phyloP scores from a whole-genome alignment of 2,113 vertebrate species.

The Nycticebus coucang region DNA sequence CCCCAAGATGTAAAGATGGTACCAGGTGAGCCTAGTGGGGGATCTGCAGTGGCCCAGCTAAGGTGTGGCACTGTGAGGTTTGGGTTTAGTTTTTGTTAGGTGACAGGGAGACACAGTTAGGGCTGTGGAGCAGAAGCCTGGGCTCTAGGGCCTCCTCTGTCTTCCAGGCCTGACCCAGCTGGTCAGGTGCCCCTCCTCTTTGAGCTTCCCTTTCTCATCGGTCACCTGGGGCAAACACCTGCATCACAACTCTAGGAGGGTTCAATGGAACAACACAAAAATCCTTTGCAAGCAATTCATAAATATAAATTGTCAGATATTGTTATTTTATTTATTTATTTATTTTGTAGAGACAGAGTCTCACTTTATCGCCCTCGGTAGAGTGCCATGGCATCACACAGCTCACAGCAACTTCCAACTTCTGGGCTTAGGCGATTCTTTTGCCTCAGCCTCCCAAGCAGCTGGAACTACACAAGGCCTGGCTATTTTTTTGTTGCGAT shows the following conservation, averaged over 20 bases:
- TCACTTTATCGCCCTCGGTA: too few relatives aligned
- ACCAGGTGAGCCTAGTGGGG: neutral
- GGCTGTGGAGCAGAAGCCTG: neutral
- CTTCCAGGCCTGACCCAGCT: neutral
- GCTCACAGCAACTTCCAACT: too few relatives aligned
- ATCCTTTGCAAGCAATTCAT: neutral
- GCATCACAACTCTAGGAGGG: too few relatives aligned
- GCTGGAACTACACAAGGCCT: too few relatives aligned
- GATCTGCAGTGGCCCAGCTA: neutral
- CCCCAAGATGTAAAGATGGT: neutral
- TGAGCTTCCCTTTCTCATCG: neutral
- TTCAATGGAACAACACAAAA: neutral
- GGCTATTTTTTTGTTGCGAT: too few relatives aligned
- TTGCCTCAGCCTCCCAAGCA: too few relatives aligned
- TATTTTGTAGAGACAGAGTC: too few relatives aligned
- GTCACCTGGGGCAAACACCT: neutral
- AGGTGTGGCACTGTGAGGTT: neutral
- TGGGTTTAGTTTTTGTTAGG: neutral
- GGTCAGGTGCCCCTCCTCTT: neutral
- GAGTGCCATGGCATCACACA: too few relatives aligned
- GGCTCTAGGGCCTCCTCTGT: neutral
- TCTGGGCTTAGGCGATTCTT: too few relatives aligned
- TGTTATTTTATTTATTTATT: too few relatives aligned
- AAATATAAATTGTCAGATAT: neutral
- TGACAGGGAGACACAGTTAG: neutral